Conservation (phyloP, 2,113 vertebrate species). For the human region DNA sequence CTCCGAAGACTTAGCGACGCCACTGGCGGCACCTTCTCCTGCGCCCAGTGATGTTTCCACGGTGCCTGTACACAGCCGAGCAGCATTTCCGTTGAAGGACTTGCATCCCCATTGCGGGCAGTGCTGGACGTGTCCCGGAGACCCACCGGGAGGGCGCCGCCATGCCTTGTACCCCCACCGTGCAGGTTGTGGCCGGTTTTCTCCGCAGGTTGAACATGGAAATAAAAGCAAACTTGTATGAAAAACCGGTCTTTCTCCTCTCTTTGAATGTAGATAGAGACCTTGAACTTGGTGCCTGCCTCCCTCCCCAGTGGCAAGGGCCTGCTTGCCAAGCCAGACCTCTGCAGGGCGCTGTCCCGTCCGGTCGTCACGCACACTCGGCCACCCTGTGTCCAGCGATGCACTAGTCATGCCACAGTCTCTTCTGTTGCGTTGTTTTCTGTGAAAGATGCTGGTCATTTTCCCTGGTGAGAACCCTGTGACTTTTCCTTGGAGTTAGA, state of each 20-base stretch:
- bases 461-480: neutral
- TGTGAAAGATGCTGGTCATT: rapidly evolving
- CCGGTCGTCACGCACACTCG: neutral
- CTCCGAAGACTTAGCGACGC: conserved; percentile 48
- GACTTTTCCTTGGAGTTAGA: neutral
- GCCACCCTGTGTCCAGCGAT: neutral
- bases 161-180: conserved; percentile 86
- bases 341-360: neutral
- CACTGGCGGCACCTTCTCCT: conserved; percentile 19
- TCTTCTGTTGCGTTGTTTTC: neutral
- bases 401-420: neutral
- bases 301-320: neutral
- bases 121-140: conserved; percentile 66
- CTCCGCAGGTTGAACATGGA: conserved; percentile 81
- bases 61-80: conserved; percentile 38
- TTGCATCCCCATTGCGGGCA: conserved; percentile 69
- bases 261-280: neutral
- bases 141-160: conserved; percentile 48
- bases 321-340: neutral
- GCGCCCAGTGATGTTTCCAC: conserved; percentile 57
- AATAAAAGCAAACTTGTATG: conserved; percentile 87
- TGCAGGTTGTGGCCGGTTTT: conserved; percentile 89
- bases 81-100: conserved; percentile 80
- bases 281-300: neutral
- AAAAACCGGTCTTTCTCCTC: conserved; percentile 68